These are phyloP conservation scores for Gymnocheta viridis DNA, from an alignment of 2,888 invertebrate genomes.

Conservation along the genomic window DNA sequence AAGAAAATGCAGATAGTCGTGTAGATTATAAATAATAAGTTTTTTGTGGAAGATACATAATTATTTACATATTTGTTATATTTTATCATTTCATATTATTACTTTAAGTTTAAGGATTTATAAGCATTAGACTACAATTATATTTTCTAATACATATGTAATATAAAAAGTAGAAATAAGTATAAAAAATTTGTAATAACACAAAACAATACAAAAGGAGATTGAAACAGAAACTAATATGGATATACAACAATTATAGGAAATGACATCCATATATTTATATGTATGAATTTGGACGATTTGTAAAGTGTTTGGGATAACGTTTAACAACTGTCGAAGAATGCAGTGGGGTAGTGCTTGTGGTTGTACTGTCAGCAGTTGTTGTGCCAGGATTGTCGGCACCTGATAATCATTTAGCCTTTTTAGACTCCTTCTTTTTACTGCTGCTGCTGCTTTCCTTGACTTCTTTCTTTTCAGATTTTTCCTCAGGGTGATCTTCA, in stretches of 20 bases:
- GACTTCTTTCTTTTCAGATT: conserved; percentile 80
- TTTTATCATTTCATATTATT: conserved; percentile 23
- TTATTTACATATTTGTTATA: conserved; percentile 53
- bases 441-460: conserved; percentile 77
- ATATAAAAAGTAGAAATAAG: conserved; percentile 44
- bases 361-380: conserved; percentile 41
- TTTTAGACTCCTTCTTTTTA: conserved; percentile 81
- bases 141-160: conserved; percentile 3
- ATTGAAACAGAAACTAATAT: conserved; percentile 26
- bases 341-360: conserved; percentile 46
- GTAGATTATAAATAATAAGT: conserved; percentile 46
- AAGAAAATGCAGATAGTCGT: conserved; percentile 32
- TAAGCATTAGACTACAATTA: conserved; percentile 42
- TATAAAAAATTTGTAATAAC: conserved; percentile 23
- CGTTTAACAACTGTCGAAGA: conserved; percentile 64
- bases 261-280: conserved; percentile 43
- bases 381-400: conserved; percentile 13
- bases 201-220: conserved; percentile 23
- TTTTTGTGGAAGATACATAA: conserved; percentile 48
- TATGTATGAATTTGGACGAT: conserved; percentile 69
- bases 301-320: conserved; percentile 68
- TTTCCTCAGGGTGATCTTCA: conserved; percentile 86
- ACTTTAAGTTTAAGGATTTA: conserved; percentile 26
- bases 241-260: neutral
- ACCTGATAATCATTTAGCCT: conserved; percentile 78